phyloP scores from a whole-genome alignment of 2,888 invertebrate genomes.

The Drosophila maculinotata region DNA sequence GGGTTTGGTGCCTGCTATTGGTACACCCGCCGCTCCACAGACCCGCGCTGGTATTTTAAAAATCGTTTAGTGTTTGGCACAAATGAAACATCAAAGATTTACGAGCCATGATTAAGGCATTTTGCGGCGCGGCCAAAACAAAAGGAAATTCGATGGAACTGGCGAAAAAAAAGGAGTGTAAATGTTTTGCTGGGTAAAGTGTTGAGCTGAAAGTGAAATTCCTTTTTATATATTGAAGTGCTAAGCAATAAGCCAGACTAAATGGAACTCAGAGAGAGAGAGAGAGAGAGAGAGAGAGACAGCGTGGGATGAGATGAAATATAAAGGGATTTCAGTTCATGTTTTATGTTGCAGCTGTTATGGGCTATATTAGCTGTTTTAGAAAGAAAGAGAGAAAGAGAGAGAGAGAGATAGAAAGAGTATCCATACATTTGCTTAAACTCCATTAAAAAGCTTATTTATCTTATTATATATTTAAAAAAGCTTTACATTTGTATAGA shows the following conservation, averaged over 20 bases:
- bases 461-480: background rate
- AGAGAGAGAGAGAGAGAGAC: background rate
- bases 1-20: conserved; percentile 1
- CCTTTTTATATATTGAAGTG: conserved; percentile 60
- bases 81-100: conserved; percentile 82
- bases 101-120: conserved; percentile 80
- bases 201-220: conserved; percentile 64
- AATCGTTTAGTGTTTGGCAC: conserved; percentile 78
- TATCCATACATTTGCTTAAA: background rate
- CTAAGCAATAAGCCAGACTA: conserved; percentile 37
- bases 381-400: background rate
- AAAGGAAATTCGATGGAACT: conserved; percentile 24
- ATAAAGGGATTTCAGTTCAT: conserved; percentile 20
- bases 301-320: background rate
- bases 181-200: conserved; percentile 55
- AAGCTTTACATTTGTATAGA: background rate
- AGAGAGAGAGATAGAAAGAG: background rate
- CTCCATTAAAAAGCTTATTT: background rate
- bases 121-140: conserved; percentile 55
- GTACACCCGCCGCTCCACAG: background rate
- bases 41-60: conserved; percentile 59
- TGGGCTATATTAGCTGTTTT: background rate
- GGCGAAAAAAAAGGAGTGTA: conserved; percentile 37
- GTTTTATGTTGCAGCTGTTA: conserved; percentile 19
- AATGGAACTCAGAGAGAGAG: background rate